Evolutionary conservation across 2,797 vertebrate species (phyloP).

Genomic region (Rachycentron canadum): DNA sequence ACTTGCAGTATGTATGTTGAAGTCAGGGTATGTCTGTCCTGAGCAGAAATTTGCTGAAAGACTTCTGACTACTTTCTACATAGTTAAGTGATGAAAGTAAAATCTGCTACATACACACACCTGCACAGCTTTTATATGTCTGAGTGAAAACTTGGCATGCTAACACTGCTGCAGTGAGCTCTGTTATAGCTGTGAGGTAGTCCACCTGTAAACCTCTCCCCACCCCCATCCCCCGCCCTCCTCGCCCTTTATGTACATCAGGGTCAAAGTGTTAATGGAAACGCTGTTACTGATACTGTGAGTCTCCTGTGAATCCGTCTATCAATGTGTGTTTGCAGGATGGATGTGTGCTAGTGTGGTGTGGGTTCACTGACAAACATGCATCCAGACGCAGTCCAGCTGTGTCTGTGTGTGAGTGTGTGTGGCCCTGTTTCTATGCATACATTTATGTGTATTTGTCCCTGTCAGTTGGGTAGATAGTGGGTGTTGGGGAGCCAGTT

Average conservation of each 20-base stretch:
- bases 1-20: slow-evolving; percentile 38
- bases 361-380: slow-evolving; percentile 41
- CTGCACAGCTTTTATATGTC: slow-evolving; percentile 39
- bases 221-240: neutral
- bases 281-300: slow-evolving; percentile 42
- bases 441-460: slow-evolving; percentile 18
- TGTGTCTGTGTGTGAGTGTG: neutral
- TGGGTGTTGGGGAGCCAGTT: neutral
- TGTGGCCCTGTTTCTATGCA: neutral
- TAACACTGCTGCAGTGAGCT: slow-evolving; percentile 21
- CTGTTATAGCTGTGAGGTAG: slow-evolving; percentile 20
- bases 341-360: slow-evolving; percentile 17
- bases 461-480: neutral
- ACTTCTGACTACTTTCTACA: neutral
- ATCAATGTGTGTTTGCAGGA: neutral
- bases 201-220: slow-evolving; percentile 32
- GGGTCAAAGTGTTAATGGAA: slow-evolving; percentile 56
- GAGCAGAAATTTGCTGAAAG: slow-evolving; percentile 3
- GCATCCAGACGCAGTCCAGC: slow-evolving; percentile 7
- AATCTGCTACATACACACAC: slow-evolving; percentile 22
- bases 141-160: slow-evolving; percentile 43
- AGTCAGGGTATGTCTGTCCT: slow-evolving; percentile 20
- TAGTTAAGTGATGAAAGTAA: neutral
- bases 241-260: slow-evolving; percentile 4
- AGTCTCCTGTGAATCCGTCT: slow-evolving; percentile 34